Conservation (phyloP, 2,888 invertebrate genomes). For the Idaea biselata region DNA sequence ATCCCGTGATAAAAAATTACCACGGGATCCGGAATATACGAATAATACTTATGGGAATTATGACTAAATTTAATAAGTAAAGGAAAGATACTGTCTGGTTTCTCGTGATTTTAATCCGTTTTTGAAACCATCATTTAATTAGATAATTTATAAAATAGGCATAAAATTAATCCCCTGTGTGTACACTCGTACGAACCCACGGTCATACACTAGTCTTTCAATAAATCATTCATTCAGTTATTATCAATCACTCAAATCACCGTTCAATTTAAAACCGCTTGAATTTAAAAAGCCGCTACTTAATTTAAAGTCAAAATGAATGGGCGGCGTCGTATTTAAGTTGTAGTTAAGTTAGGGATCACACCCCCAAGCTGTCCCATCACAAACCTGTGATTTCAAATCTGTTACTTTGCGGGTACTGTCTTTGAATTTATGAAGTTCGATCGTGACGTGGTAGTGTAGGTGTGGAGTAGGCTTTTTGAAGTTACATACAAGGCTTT, state of each 20-base stretch:
- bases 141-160: too few relatives aligned
- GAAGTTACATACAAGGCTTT: background rate
- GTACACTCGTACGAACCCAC: too few relatives aligned
- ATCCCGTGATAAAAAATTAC: too few relatives aligned
- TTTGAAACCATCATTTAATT: too few relatives aligned
- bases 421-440: background rate
- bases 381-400: background rate
- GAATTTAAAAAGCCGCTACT: background rate
- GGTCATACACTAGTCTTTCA: background rate
- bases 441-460: background rate
- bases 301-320: background rate
- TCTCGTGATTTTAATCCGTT: too few relatives aligned
- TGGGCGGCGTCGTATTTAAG: background rate
- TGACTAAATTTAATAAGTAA: too few relatives aligned
- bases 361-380: background rate
- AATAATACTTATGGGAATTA: too few relatives aligned
- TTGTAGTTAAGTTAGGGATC: background rate
- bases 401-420: background rate
- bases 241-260: background rate
- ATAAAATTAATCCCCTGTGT: too few relatives aligned
- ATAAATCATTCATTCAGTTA: background rate
- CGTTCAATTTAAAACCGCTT: background rate
- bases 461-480: background rate
- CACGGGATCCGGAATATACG: too few relatives aligned
- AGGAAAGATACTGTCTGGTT: too few relatives aligned